Percentiles rank a stretch among this genome's conserved stretches.
These are phyloP conservation scores for Silurus aristotelis DNA, from an alignment of 2,797 vertebrate genomes.

Conservation along the genomic window DNA sequence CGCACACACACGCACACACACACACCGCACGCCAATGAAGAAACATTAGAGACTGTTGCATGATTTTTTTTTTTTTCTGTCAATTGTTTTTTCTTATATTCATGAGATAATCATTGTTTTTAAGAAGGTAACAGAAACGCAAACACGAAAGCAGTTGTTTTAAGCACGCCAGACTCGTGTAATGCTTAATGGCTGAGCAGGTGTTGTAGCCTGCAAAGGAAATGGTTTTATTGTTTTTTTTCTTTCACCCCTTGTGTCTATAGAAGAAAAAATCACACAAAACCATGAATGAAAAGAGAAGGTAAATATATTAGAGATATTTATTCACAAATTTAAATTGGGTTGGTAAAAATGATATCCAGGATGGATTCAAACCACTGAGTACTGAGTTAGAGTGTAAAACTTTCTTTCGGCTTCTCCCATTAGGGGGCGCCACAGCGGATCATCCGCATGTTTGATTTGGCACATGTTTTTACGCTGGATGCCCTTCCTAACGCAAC, in stretches of 20 bases:
- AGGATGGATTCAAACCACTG: neutral
- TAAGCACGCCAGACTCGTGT: neutral
- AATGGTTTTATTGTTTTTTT: neutral
- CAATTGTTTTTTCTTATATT: neutral
- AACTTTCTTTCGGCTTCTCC: neutral
- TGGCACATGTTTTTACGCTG: too few relatives aligned
- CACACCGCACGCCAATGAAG: too few relatives aligned
- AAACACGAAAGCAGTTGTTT: neutral
- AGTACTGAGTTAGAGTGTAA: neutral
- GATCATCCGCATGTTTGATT: too few relatives aligned
- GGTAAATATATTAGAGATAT: neutral
- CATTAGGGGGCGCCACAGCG: too few relatives aligned
- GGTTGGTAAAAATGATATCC: neutral
- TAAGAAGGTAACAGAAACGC: neutral
- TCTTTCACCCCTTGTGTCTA: neutral
- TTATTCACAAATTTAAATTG: neutral
- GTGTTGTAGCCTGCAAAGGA: neutral
- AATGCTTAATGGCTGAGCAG: constrained; percentile 10
- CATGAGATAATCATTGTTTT: neutral
- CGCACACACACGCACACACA: neutral
- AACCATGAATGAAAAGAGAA: neutral
- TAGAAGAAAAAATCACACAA: neutral
- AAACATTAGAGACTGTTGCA: neutral
- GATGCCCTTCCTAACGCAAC: too few relatives aligned
- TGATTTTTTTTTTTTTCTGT: neutral